Evolutionary conservation across 1,140 invertebrate genomes (phyloP).

Genomic region (Pachyrhynchus sulphureomaculatus): DNA sequence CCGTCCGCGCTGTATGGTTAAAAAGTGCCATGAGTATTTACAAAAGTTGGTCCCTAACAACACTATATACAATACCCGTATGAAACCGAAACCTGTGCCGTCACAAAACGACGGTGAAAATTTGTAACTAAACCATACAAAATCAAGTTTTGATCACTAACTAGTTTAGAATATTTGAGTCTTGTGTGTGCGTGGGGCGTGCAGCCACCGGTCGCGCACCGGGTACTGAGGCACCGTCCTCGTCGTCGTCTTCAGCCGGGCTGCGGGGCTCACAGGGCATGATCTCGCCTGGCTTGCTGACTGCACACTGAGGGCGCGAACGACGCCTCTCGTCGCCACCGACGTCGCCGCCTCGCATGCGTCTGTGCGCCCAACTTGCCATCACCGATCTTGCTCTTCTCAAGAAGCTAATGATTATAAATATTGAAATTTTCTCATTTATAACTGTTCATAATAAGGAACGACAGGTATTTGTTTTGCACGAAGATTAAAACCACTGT

Average conservation of each 20-base stretch:
- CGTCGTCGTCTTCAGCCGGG: conserved; percentile 45
- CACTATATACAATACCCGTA: conserved; percentile 51
- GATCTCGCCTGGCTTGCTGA: conserved; percentile 47
- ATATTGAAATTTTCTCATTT: conserved; percentile 4
- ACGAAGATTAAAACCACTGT: too few relatives aligned
- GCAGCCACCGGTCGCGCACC: conserved; percentile 21
- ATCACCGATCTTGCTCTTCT: conserved; percentile 10
- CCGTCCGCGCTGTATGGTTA: conserved; percentile 38
- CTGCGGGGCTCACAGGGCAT: conserved; percentile 45
- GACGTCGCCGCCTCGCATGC: conserved; percentile 10
- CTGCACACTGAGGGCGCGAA: conserved; percentile 45
- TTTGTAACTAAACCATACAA: conserved; percentile 30
- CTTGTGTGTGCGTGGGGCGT: conserved; percentile 22
- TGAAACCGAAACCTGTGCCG: conserved; percentile 44
- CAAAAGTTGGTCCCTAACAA: conserved; percentile 47
- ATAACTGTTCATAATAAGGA: too few relatives aligned
- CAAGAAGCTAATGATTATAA: conserved; percentile 21
- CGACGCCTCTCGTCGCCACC: conserved; percentile 18
- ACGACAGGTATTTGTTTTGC: too few relatives aligned
- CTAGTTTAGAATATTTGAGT: conserved; percentile 25
- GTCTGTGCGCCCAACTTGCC: conserved; percentile 1
- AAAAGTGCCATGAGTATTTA: conserved; percentile 43
- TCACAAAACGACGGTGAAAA: conserved; percentile 11
- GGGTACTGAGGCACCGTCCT: conserved; percentile 35
- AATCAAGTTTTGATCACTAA: conserved; percentile 32